Evolutionary conservation across 1,140 invertebrate genomes (phyloP).

Genomic region (Halesus radiatus): DNA sequence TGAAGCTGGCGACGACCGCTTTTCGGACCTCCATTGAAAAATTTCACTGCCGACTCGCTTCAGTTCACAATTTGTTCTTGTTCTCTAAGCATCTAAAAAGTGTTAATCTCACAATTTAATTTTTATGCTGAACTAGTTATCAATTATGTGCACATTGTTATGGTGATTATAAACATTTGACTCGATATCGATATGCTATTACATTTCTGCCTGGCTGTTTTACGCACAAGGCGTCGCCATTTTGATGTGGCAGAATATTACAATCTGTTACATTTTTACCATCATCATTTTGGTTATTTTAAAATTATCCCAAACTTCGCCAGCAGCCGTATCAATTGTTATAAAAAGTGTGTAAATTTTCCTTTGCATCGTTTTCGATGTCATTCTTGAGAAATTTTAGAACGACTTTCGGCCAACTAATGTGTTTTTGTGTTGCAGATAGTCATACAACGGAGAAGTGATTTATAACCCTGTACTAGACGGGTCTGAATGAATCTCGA

Average conservation of each 20-base stretch:
- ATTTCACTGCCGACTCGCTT: not conserved
- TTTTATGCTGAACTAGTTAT: not conserved
- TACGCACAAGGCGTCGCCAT: conserved; percentile 22
- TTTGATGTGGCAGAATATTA: conserved; percentile 24
- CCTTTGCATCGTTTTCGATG: too few relatives aligned
- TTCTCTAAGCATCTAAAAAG: not conserved
- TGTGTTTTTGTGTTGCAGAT: too few relatives aligned
- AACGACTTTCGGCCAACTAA: too few relatives aligned
- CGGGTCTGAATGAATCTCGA: conserved; percentile 4
- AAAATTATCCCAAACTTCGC: too few relatives aligned
- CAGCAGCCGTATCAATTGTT: too few relatives aligned
- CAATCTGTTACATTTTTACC: conserved; percentile 30
- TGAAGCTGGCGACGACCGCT: not conserved
- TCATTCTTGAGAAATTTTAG: too few relatives aligned
- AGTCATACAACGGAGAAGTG: too few relatives aligned
- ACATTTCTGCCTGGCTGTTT: not conserved
- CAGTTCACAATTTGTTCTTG: not conserved
- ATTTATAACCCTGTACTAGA: too few relatives aligned
- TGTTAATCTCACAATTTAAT: not conserved
- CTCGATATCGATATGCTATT: not conserved
- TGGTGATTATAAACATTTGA: conserved; percentile 15
- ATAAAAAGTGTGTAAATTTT: too few relatives aligned
- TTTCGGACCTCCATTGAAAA: not conserved
- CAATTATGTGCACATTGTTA: conserved; percentile 11
- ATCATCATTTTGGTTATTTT: too few relatives aligned